Evolutionary conservation across 2,113 vertebrate genomes (phyloP).

Genomic region (human): DNA sequence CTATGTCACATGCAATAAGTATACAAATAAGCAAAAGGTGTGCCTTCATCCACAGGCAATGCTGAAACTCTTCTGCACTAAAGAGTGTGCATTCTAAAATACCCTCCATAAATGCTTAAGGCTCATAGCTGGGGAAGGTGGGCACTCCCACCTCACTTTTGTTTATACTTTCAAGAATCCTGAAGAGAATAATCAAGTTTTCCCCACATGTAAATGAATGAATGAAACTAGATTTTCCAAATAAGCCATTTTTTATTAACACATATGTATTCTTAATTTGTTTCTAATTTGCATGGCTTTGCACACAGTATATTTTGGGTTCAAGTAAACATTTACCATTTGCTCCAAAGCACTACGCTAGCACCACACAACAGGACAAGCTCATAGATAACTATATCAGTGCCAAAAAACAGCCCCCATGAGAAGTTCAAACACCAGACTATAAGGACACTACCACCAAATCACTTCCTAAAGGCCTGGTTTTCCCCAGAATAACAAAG

Average conservation of each 20-base stretch:
- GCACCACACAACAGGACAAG: background rate
- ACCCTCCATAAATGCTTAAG: background rate
- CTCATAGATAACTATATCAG: background rate
- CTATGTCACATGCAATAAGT: background rate
- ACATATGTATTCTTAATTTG: background rate
- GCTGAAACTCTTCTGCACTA: background rate
- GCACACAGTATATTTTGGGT: background rate
- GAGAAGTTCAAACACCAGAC: background rate
- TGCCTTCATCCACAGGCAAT: background rate
- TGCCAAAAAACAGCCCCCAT: background rate
- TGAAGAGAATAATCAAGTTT: background rate
- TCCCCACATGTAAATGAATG: background rate
- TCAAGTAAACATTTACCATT: background rate
- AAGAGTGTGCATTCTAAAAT: background rate
- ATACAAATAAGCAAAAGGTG: background rate
- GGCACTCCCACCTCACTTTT: background rate
- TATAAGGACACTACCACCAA: background rate
- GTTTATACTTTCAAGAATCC: background rate
- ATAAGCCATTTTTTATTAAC: background rate
- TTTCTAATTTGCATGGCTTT: slow-evolving; percentile 38
- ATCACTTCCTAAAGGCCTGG: background rate
- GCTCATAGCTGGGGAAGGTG: background rate
- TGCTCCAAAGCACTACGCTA: background rate
- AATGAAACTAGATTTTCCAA: slow-evolving; percentile 10
- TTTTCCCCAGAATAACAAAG: background rate